These are phyloP conservation scores for Musca vetustissima DNA, from an alignment of 1,140 invertebrate genomes.

Conservation along the genomic window DNA sequence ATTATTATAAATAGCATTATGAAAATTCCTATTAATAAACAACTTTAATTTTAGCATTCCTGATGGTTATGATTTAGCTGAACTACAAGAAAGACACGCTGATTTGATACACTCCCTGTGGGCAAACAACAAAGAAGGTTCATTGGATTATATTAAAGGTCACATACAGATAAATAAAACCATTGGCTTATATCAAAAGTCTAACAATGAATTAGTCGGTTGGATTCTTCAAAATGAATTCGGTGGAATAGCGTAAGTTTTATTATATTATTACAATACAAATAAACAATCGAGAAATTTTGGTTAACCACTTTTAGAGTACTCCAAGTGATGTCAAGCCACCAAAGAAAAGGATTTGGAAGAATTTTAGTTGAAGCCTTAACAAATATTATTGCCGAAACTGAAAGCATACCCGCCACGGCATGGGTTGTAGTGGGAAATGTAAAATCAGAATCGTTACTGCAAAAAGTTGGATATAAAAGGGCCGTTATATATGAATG, in stretches of 20 bases:
- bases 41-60: conserved; percentile 23
- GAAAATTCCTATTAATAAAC: not conserved
- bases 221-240: conserved; percentile 53
- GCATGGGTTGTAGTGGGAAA: conserved; percentile 46
- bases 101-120: conserved; percentile 36
- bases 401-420: conserved; percentile 36
- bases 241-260: conserved; percentile 41
- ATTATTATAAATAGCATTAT: not conserved
- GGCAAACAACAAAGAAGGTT: conserved; percentile 49
- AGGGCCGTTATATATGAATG: conserved; percentile 41
- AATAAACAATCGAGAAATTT: too few relatives aligned
- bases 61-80: conserved; percentile 38
- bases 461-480: conserved; percentile 40
- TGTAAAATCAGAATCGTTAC: conserved; percentile 40
- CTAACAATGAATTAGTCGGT: conserved; percentile 37
- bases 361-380: conserved; percentile 37
- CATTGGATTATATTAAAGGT: conserved; percentile 38
- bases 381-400: conserved; percentile 35
- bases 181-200: conserved; percentile 35
- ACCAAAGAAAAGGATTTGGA: conserved; percentile 43
- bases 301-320: conserved; percentile 36
- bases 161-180: conserved; percentile 39
- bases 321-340: conserved; percentile 41
- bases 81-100: conserved; percentile 35
- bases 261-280: too few relatives aligned